phyloP scores from a whole-genome alignment of 2,797 vertebrate genomes.

The Phoeniculus purpureus region DNA sequence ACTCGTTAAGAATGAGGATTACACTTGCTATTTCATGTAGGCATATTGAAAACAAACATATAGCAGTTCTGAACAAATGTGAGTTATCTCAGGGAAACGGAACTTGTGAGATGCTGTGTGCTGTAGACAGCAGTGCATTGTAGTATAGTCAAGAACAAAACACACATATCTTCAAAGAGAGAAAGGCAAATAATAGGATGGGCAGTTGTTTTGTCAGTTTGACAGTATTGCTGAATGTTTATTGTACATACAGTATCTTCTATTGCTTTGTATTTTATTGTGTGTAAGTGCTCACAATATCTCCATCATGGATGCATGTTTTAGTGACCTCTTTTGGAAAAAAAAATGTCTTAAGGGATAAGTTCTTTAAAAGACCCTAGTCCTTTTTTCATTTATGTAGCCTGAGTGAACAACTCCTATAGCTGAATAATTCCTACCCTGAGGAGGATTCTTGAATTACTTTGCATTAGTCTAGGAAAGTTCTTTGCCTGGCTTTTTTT shows the following conservation, averaged over 20 bases:
- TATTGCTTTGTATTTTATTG: background rate
- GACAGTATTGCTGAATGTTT: background rate
- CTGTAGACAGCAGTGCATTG: background rate
- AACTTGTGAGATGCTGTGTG: background rate
- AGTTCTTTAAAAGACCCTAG: constrained; percentile 60
- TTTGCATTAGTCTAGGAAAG: constrained; percentile 58
- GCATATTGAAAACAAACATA: background rate
- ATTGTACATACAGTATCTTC: background rate
- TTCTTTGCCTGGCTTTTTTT: constrained; percentile 37
- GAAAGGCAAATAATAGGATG: background rate
- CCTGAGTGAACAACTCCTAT: constrained; percentile 50
- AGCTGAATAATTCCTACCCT: constrained; percentile 55
- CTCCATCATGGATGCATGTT: constrained; percentile 9
- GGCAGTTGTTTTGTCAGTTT: background rate
- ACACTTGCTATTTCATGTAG: background rate
- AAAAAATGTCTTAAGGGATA: constrained; percentile 53
- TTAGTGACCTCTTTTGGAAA: constrained; percentile 39
- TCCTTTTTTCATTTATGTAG: constrained; percentile 57
- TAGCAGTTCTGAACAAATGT: background rate
- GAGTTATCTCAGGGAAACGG: background rate
- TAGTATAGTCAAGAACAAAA: background rate
- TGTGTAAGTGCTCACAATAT: background rate
- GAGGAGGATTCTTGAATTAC: constrained; percentile 56
- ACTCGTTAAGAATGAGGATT: background rate
- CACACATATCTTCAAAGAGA: background rate